phyloP scores from a whole-genome alignment of 2,797 vertebrate genomes.

The Pseudochaenichthys georgianus region DNA sequence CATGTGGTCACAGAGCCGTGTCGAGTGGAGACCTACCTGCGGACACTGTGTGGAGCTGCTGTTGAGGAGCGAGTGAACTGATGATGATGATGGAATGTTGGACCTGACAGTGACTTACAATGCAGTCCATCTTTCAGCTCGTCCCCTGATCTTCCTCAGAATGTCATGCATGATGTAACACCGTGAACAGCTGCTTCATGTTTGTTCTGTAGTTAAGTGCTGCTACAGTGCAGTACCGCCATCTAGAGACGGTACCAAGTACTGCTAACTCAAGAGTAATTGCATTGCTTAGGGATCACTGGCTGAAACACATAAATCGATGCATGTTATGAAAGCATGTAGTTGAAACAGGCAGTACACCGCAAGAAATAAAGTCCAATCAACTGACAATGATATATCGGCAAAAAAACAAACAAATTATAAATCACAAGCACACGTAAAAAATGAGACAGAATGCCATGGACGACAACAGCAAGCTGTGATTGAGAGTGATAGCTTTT shows the following conservation, averaged over 20 bases:
- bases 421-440: conserved; percentile 53
- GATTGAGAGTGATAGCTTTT: conserved; percentile 79
- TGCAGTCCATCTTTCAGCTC: background rate
- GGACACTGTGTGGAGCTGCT: conserved; percentile 13
- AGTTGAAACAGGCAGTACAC: conserved; percentile 39
- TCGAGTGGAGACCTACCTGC: conserved; percentile 38
- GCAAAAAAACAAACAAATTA: conserved; percentile 31
- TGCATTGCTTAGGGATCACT: background rate
- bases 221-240: conserved; percentile 15
- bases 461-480: conserved; percentile 77
- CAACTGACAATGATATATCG: conserved; percentile 40
- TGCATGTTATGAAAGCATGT: conserved; percentile 46
- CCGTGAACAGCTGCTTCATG: background rate
- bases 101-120: background rate
- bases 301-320: conserved; percentile 18
- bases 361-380: conserved; percentile 25
- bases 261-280: background rate
- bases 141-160: background rate
- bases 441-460: conserved; percentile 69
- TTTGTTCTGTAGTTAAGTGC: no score
- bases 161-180: background rate
- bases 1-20: background rate
- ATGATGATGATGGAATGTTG: background rate
- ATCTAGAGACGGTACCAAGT: conserved; percentile 35
- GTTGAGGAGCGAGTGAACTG: conserved; percentile 17